A percentile compares a stretch with the other conserved stretches of the same genome.
Evolutionary conservation across 2,888 invertebrate species (phyloP).

Genomic region (Tachina lurida): DNA sequence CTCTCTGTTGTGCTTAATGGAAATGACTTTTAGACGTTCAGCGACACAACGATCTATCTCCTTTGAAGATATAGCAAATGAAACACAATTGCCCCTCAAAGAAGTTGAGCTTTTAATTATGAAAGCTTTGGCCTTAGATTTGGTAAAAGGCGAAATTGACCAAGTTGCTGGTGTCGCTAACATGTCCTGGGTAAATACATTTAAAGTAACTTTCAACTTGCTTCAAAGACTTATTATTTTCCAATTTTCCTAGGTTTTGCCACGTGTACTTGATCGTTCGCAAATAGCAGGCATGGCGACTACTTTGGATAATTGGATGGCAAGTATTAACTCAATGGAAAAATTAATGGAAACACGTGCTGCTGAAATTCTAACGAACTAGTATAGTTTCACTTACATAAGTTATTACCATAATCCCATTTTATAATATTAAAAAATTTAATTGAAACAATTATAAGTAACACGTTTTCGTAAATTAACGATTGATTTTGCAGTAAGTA

Average conservation of each 20-base stretch:
- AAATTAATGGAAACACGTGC: conserved; percentile 83
- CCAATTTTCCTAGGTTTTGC: conserved; percentile 84
- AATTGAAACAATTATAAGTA: not conserved
- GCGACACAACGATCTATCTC: conserved; percentile 93
- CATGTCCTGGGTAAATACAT: conserved; percentile 86
- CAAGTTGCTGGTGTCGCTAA: conserved; percentile 89
- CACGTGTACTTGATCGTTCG: conserved; percentile 87
- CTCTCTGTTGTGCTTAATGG: conserved; percentile 96
- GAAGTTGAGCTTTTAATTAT: conserved; percentile 98
- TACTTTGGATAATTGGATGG: conserved; percentile 82
- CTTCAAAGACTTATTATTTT: not conserved
- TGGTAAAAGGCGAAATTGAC: conserved; percentile 97
- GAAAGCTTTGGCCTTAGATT: conserved; percentile 97
- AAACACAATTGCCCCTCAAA: conserved; percentile 91
- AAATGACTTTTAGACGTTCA: conserved; percentile 98
- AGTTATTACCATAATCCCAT: not conserved
- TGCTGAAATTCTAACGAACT: conserved; percentile 83
- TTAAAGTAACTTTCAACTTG: not conserved
- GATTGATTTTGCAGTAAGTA: too few species aligned
- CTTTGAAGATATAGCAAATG: conserved; percentile 94
- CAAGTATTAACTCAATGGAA: conserved; percentile 82
- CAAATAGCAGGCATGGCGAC: conserved; percentile 82
- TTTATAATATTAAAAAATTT: conserved; percentile 3
- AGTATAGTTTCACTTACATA: conserved; percentile 57
- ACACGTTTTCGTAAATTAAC: too few species aligned